Percentiles rank a stretch among this genome's conserved stretches.
These are phyloP conservation scores for Apoda limacodes DNA, from an alignment of 2,888 invertebrate species.

Conservation along the genomic window DNA sequence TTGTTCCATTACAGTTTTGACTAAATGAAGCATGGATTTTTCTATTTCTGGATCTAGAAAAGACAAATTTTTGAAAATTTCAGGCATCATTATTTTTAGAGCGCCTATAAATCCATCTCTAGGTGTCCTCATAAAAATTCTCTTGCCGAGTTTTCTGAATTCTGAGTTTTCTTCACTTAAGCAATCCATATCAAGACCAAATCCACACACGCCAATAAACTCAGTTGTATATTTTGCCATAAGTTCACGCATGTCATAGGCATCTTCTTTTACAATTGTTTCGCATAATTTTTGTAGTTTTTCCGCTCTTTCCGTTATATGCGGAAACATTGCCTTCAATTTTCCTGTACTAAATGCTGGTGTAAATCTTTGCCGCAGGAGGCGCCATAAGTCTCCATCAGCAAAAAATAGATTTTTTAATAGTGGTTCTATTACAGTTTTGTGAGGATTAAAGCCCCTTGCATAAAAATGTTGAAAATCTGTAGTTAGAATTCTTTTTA, in stretches of 20 bases:
- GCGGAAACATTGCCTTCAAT: conserved; percentile 53
- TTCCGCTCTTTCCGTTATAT: conserved; percentile 48
- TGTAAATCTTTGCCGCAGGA: conserved; percentile 48
- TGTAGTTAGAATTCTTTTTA: conserved; percentile 41
- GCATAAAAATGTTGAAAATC: conserved; percentile 46
- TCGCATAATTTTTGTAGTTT: conserved; percentile 43
- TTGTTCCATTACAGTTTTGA: conserved; percentile 35
- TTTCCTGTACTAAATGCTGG: conserved; percentile 53
- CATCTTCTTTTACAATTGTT: conserved; percentile 31
- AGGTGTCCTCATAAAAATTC: conserved; percentile 41
- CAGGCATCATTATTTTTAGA: conserved; percentile 45
- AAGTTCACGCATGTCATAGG: conserved; percentile 45
- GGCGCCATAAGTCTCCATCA: conserved; percentile 51
- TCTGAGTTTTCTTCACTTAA: conserved; percentile 45
- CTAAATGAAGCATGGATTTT: conserved; percentile 33
- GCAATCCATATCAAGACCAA: conserved; percentile 50
- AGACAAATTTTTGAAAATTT: conserved; percentile 37
- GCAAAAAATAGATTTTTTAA: conserved; percentile 50
- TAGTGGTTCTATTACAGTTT: conserved; percentile 44
- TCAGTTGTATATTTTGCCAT: conserved; percentile 59
- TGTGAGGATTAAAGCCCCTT: conserved; percentile 43
- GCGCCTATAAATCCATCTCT: conserved; percentile 34
- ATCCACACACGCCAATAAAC: conserved; percentile 54
- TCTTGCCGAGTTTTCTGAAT: conserved; percentile 45
- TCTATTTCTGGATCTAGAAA: conserved; percentile 41